Percentiles rank a stretch among this genome's conserved stretches.
These are phyloP conservation scores for Ennomos fuscantarius DNA, from an alignment of 2,888 invertebrate genomes.

Conservation along the genomic window DNA sequence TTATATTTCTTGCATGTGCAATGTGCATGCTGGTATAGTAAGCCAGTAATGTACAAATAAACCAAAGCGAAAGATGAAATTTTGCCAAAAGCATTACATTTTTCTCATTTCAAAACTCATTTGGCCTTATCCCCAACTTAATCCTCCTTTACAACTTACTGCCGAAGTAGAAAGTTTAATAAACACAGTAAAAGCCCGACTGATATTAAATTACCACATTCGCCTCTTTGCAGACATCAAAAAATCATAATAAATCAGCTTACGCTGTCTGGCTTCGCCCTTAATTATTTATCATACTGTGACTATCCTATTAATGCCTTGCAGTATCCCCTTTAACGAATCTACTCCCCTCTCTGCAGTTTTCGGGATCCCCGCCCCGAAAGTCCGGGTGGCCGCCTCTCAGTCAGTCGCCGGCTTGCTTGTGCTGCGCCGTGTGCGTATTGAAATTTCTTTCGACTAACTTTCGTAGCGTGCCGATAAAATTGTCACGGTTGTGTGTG, in stretches of 20 bases:
- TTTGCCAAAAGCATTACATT: too few relatives aligned
- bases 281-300: slow-evolving; percentile 51
- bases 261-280: slow-evolving; percentile 43
- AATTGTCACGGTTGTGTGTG: slow-evolving; percentile 32
- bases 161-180: slow-evolving; percentile 3
- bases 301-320: slow-evolving; percentile 42
- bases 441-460: slow-evolving; percentile 12
- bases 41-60: too few relatives aligned
- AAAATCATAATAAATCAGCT: slow-evolving; percentile 47
- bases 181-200: slow-evolving; percentile 15
- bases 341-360: slow-evolving; percentile 52
- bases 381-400: slow-evolving; percentile 42
- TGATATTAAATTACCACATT: slow-evolving; percentile 25
- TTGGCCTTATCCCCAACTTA: not conserved
- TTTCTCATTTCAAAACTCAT: slow-evolving; percentile 1
- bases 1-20: too few relatives aligned
- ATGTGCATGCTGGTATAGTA: too few relatives aligned
- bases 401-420: slow-evolving; percentile 26
- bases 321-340: slow-evolving; percentile 36
- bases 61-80: too few relatives aligned
- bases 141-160: not conserved
- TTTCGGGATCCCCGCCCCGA: slow-evolving; percentile 54
- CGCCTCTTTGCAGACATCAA: slow-evolving; percentile 32
- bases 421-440: slow-evolving; percentile 24
- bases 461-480: slow-evolving; percentile 20